Conservation (phyloP, 2,797 vertebrate species). For the Hydrophis major region DNA sequence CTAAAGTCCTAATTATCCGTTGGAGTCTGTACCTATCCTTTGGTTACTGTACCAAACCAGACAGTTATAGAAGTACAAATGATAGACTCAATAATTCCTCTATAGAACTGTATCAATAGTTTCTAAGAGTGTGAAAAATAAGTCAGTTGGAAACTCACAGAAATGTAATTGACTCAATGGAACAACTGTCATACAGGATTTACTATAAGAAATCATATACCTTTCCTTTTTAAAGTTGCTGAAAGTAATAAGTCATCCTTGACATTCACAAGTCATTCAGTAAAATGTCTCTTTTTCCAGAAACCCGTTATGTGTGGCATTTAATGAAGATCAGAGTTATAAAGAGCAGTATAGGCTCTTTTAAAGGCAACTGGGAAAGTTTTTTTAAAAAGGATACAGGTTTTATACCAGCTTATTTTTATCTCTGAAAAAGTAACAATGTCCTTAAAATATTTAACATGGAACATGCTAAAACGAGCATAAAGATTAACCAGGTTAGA, state of each 20-base stretch:
- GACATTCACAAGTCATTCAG: conserved; percentile 59
- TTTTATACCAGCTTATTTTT: not conserved
- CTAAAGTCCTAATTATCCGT: not conserved
- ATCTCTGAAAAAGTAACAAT: not conserved
- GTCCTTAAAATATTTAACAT: not conserved
- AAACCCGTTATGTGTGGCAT: conserved; percentile 43
- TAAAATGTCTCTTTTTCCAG: conserved; percentile 51
- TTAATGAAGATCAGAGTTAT: conserved; percentile 65
- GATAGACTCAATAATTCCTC: not conserved
- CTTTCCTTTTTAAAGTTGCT: conserved; percentile 63
- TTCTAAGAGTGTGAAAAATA: conserved; percentile 59
- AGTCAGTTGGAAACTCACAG: conserved; percentile 45
- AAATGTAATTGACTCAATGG: conserved; percentile 60
- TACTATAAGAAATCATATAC: conserved; percentile 65
- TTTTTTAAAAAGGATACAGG: not conserved
- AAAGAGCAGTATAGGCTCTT: conserved; percentile 49
- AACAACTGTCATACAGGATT: conserved; percentile 57
- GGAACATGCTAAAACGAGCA: not conserved
- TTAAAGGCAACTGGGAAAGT: conserved; percentile 14
- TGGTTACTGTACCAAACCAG: not conserved
- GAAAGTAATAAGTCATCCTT: conserved; percentile 67
- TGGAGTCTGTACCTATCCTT: not conserved
- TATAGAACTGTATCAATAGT: conserved; percentile 6
- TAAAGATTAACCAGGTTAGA: not conserved
- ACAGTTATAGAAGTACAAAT: not conserved